Percentiles rank a stretch among this genome's conserved stretches.
These are phyloP conservation scores for Conus ventricosus DNA, from an alignment of 1,140 invertebrate species.

Conservation along the genomic window DNA sequence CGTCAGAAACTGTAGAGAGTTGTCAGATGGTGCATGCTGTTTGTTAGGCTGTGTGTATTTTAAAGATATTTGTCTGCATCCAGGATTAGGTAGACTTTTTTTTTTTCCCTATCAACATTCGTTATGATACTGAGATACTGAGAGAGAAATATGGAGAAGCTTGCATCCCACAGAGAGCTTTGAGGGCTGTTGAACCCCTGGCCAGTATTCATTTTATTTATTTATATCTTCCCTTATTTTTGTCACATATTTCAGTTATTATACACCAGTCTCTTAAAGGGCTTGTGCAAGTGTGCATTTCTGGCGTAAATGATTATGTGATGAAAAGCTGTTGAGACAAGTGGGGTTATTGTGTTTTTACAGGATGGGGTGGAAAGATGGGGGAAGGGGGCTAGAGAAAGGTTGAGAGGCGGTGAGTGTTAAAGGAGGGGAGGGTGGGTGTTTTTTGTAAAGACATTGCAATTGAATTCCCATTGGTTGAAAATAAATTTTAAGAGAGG, in stretches of 20 bases:
- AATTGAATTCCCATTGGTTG: background rate
- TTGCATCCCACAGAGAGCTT: background rate
- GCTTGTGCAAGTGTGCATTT: constrained; percentile 14
- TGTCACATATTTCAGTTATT: background rate
- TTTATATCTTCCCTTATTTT: constrained; percentile 7
- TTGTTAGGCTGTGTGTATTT: background rate
- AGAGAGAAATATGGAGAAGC: constrained; percentile 38
- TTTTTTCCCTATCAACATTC: background rate
- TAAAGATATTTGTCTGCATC: constrained; percentile 22
- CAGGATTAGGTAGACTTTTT: background rate
- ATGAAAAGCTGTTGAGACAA: background rate
- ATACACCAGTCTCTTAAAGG: background rate
- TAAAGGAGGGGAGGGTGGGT: too few species aligned
- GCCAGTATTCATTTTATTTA: background rate
- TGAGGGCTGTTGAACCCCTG: background rate
- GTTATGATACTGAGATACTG: background rate
- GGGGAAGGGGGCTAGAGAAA: too few species aligned
- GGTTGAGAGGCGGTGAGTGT: too few species aligned
- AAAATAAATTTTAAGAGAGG: background rate
- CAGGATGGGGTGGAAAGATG: too few species aligned
- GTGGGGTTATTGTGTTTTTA: too few species aligned
- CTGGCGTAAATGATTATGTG: background rate
- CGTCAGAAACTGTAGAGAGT: background rate
- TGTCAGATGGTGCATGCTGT: background rate
- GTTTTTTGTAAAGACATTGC: too few species aligned